Conservation (phyloP, 2,888 invertebrate genomes). For the Rhogogaster chlorosoma region DNA sequence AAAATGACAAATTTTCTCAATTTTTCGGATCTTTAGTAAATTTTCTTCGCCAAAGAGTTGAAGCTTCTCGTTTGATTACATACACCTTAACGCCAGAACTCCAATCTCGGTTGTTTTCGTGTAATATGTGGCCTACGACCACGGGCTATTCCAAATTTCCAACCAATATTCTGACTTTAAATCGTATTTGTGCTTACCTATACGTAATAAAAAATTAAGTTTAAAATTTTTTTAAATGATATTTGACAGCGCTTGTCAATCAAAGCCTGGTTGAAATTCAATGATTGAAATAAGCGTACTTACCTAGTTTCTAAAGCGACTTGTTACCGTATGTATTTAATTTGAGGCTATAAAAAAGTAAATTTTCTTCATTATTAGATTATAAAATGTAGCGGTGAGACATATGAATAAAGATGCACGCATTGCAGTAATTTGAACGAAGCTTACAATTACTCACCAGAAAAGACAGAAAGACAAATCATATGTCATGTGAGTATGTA, state of each 20-base stretch:
- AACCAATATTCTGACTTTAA: neutral
- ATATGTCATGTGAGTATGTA: conserved; percentile 38
- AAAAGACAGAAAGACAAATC: conserved; percentile 1
- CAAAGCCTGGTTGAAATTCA: neutral
- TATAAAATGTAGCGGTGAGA: neutral
- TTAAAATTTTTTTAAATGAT: neutral
- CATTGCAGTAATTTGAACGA: conserved; percentile 12
- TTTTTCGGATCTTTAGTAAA: neutral
- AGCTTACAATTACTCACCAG: neutral
- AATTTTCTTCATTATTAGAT: neutral
- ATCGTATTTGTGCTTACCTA: neutral
- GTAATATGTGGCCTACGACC: neutral
- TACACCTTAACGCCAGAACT: neutral
- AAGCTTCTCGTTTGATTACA: neutral
- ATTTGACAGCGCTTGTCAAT: conserved; percentile 5
- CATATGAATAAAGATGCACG: neutral
- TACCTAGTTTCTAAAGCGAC: neutral
- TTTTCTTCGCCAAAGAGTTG: neutral
- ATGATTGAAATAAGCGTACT: neutral
- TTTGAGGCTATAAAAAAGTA: neutral
- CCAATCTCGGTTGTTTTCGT: neutral
- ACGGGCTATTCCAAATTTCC: neutral
- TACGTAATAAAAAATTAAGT: neutral
- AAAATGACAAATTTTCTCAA: neutral
- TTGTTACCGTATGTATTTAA: neutral